A percentile compares a stretch with the other conserved stretches of the same genome.
These are phyloP conservation scores for Collichthys lucidus DNA, from an alignment of 2,113 vertebrate genomes.

Conservation along the genomic window DNA sequence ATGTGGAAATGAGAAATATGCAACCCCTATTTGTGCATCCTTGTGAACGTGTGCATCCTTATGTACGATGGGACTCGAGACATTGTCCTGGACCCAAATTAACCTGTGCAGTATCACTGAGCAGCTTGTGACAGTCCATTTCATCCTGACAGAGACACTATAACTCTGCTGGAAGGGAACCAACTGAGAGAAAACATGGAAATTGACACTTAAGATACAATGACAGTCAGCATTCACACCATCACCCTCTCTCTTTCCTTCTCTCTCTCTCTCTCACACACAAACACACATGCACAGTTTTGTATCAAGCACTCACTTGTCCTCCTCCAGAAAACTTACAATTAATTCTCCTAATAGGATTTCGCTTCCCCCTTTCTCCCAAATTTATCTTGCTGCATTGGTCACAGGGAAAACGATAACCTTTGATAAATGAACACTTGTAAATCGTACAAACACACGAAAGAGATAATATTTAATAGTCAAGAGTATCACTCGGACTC, in stretches of 20 bases:
- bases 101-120: conserved; percentile 66
- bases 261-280: neutral
- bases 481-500: conserved; percentile 35
- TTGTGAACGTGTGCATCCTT: conserved; percentile 27
- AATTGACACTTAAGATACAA: conserved; percentile 72
- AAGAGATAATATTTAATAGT: conserved; percentile 44
- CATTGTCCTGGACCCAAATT: conserved; percentile 66
- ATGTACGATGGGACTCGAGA: conserved; percentile 42
- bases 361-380: conserved; percentile 16
- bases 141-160: conserved; percentile 65
- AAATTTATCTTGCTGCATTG: conserved; percentile 34
- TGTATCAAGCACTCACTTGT: conserved; percentile 23
- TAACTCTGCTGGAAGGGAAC: conserved; percentile 65
- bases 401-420: conserved; percentile 56
- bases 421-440: conserved; percentile 49
- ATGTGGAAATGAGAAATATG: conserved; percentile 5
- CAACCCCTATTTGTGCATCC: conserved; percentile 31
- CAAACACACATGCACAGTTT: neutral
- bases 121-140: conserved; percentile 70
- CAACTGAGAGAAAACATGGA: conserved; percentile 75
- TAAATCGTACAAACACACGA: conserved; percentile 33
- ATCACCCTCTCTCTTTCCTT: neutral
- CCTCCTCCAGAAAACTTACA: conserved; percentile 35
- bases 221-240: conserved; percentile 58
- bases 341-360: conserved; percentile 52